phyloP scores from a whole-genome alignment of 2,797 vertebrate species.

The Heteromormyrus szaboi region DNA sequence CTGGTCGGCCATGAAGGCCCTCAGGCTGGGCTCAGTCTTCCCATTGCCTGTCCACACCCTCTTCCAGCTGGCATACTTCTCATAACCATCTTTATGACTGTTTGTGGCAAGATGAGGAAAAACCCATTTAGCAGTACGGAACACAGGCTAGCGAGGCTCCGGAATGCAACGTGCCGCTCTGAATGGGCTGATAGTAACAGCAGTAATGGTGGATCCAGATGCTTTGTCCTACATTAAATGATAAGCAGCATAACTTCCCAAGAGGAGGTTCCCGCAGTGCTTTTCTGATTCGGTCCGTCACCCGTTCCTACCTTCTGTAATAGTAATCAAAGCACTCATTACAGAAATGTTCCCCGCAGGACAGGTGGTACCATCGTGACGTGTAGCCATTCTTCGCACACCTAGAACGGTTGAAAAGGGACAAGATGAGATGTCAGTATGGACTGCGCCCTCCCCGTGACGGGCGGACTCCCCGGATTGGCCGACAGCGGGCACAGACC shows the following conservation, averaged over 20 bases:
- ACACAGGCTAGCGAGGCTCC: not conserved
- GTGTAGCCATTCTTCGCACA: slow-evolving; percentile 98
- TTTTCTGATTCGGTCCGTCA: not conserved
- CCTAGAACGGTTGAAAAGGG: slow-evolving; percentile 56
- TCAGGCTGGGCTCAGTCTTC: slow-evolving; percentile 94
- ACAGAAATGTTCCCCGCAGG: slow-evolving; percentile 97
- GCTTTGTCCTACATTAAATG: not conserved
- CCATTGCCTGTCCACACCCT: slow-evolving; percentile 95
- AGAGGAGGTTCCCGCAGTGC: not conserved
- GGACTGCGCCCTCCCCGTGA: not conserved
- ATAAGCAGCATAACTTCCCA: not conserved
- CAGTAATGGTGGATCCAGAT: not conserved
- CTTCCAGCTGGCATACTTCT: slow-evolving; percentile 86
- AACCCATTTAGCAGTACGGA: not conserved
- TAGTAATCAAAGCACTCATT: slow-evolving; percentile 98
- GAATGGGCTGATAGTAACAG: not conserved
- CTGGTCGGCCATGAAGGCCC: slow-evolving; percentile 98
- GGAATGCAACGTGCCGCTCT: not conserved
- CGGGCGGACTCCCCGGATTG: too few relatives aligned
- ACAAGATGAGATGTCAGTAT: not conserved
- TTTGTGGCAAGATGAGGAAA: not conserved
- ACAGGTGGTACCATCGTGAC: slow-evolving; percentile 95
- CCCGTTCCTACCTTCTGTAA: slow-evolving; percentile 79
- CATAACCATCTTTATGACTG: slow-evolving; percentile 97
- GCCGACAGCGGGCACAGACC: slow-evolving; percentile 53